Base-by-base conservation (phyloP, 92 coral and sea anemone genomes). In the Paragorgia papillata region DNA sequence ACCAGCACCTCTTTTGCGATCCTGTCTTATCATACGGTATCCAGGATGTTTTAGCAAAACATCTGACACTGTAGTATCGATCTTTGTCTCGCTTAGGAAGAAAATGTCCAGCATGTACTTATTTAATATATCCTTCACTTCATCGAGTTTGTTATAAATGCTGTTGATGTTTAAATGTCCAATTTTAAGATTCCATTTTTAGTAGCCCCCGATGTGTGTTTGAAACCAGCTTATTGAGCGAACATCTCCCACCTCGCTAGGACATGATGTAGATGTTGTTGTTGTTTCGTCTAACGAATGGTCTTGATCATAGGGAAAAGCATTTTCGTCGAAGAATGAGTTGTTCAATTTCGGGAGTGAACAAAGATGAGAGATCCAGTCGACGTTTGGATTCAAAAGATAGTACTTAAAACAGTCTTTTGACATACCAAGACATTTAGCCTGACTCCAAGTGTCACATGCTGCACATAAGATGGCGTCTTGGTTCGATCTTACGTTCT, bases 1-100 rank as follows among this genome's bases (percentile, higher is more conserved):
- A n/a, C 88, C 88, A 41, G 80, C 81, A 25, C 84, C 84, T 65
- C 69, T 79, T 25, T 70, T 71, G 28, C 86, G 66, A 39, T 84
- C 88, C 32, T 50, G 48, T 32, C 88, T 57, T 67, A 79, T 22
- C 19, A 83, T 56, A 37, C 88, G 59, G 40, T 79, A 84, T 50
- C 43, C 48, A 3, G 84, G 88, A 65, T 79, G 84, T 7, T 69
- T 59, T 33, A 84, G 44, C 9, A 30, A 29, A 10, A 26, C 0
- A 34, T 63, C 37, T 7, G 69, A 34, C 28, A 63, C 49, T 3
- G 69, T 13, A 14, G 21, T 9, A 33, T 63, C 69, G 13, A 63
- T 63, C 41, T 63, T 63, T 22, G n/a, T 66, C 40, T 66, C 73
- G 12, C 53, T n/a, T 22, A 35, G 43, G 57, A 22, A 19, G 20